A percentile compares a stretch with the other conserved stretches of the same genome.
These are phyloP conservation scores for Aphaenogaster ashmeadi DNA, from an alignment of 1,140 invertebrate species.

Conservation along the genomic window DNA sequence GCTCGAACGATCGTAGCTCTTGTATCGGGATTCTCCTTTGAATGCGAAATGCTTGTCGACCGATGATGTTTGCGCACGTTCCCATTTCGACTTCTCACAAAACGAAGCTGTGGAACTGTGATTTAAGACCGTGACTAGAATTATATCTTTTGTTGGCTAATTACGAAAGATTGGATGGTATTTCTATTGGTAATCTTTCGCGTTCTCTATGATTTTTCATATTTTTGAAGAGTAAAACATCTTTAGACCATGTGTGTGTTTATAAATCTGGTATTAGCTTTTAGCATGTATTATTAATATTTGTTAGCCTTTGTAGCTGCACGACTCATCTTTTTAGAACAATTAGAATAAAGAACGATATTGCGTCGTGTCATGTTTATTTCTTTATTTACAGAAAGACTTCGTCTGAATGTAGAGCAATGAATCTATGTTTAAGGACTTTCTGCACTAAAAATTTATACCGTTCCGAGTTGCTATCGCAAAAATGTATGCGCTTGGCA, in stretches of 20 bases:
- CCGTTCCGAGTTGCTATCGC: not conserved
- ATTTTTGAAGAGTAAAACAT: not conserved
- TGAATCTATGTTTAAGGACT: slow-evolving; percentile 19
- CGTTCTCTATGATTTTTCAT: too few species aligned
- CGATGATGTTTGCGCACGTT: not conserved
- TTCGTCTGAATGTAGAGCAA: slow-evolving; percentile 2
- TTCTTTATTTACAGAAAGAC: not conserved
- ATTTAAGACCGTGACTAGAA: not conserved
- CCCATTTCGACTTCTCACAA: not conserved
- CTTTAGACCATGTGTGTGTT: not conserved
- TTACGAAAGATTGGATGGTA: not conserved
- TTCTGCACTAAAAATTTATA: slow-evolving; percentile 19
- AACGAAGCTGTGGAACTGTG: not conserved
- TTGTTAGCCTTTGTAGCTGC: not conserved
- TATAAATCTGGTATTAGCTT: not conserved
- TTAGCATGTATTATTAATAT: not conserved
- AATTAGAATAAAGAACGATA: not conserved
- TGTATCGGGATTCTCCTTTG: not conserved
- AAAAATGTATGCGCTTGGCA: slow-evolving; percentile 1
- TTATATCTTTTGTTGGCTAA: not conserved
- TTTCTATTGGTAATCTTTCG: not conserved
- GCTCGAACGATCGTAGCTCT: not conserved
- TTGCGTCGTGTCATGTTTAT: not conserved
- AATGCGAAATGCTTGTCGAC: slow-evolving; percentile 15
- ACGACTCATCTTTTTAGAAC: not conserved